Evolutionary conservation across 92 coral and sea anemone species (phyloP), one percentile per base, ranked within the genome.

Genomic region (Micromussa lordhowensis): DNA sequence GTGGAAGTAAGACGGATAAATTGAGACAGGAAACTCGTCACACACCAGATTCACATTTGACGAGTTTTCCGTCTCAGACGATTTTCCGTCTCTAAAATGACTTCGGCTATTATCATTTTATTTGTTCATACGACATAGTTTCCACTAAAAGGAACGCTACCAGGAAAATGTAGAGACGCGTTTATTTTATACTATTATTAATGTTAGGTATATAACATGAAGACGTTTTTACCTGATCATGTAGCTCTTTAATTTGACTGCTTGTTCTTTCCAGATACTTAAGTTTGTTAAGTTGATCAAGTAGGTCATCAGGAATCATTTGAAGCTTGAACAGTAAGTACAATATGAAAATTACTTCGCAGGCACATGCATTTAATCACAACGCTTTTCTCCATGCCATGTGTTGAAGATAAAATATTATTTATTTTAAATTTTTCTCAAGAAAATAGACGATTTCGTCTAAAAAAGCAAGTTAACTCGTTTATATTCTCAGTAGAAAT

Each of bases 271-370:
- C 93, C 93, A 95, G 73, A 85, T 93, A 95, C 79, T 93, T 91
- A 69, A 95, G 90, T 78, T 93, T 92, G 83, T 92, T 95, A n/a
- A 95, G 95, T 92, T 95, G 98, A 57, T 95, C 98, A 90, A 95
- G 80, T 21, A 95, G 81, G 85, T 95, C 98, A 82, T 95, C 96
- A 64, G 98, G 98, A 73, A 95, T 90, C 87, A 95, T 85, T 80
- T 93, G 96, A 82, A 95, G 93, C 98, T 95, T 86, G 28, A 73
- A 90, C 30, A 28, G 59, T 81, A 22, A 70, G 86, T 79, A 38
- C 88, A 75, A 78, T 26, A 76, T 30, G 10, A 63, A 26, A 35
- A 35, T 71, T 71, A 71, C 40, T 71, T 71, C 24, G 12, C 48
- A 4, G 49, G 19, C 76, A 71, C 4, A 1, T 13, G 34, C 19